Conservation (phyloP, 1,140 invertebrate species). For the Danaus plexippus region DNA sequence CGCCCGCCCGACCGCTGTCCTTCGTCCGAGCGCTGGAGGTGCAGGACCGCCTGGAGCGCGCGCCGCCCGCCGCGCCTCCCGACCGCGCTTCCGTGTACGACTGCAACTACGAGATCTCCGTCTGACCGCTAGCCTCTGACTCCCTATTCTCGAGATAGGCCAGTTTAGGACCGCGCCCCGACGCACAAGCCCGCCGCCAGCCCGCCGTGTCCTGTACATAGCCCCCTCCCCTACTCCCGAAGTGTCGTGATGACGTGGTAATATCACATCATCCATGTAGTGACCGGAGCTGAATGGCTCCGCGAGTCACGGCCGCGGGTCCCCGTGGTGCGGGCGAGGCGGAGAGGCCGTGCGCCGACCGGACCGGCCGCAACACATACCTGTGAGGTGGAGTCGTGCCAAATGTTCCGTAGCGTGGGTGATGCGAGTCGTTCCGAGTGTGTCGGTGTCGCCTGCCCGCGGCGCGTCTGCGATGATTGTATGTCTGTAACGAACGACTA, state of each 20-base stretch:
- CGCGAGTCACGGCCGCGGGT: no score
- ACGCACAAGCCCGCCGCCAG: slow-evolving; percentile 11
- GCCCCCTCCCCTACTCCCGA: slow-evolving; percentile 20
- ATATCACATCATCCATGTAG: not conserved
- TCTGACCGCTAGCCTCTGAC: slow-evolving; percentile 66
- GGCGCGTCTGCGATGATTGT: no score
- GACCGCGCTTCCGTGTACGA: slow-evolving; percentile 93
- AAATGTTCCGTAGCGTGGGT: not conserved
- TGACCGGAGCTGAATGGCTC: slow-evolving; percentile 1
- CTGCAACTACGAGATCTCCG: slow-evolving; percentile 97
- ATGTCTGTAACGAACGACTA: no score
- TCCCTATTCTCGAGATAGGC: slow-evolving; percentile 20
- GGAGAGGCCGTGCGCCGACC: no score
- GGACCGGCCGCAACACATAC: not conserved
- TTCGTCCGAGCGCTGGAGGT: slow-evolving; percentile 94
- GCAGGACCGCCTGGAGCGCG: slow-evolving; percentile 84
- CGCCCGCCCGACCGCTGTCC: slow-evolving; percentile 86
- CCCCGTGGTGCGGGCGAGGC: no score
- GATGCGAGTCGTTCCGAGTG: not conserved
- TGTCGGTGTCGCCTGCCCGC: no score
- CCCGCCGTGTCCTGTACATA: slow-evolving; percentile 46
- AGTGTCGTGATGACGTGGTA: slow-evolving; percentile 53
- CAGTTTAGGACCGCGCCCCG: slow-evolving; percentile 12
- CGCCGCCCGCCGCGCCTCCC: slow-evolving; percentile 77
- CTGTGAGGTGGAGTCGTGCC: not conserved